Base-by-base conservation (phyloP, 2,888 invertebrate genomes). In the Acholoe squamosa region DNA sequence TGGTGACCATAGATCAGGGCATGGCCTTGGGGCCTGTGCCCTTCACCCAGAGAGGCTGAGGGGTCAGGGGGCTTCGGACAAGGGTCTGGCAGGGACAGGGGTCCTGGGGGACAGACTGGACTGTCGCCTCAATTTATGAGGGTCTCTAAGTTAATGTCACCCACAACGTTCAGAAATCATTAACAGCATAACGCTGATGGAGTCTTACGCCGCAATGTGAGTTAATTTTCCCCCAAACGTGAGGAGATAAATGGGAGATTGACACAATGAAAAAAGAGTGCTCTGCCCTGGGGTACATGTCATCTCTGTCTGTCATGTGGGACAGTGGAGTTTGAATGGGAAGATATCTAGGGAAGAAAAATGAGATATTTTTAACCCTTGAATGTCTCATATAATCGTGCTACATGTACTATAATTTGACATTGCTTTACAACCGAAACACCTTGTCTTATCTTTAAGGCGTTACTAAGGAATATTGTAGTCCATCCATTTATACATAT, bases 121-220 rank as follows among this genome's bases (percentile, higher is more conserved):
- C 84, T 80, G 80, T 80, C 86, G 25, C 5, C 54, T 16, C 86
- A 56, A 86, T 86, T 86, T 86, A 86, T 86, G 52, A n/a, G 31
- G 28, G 31, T 86, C 86, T 28, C 86, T 86, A 86, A 86, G 22
- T 54, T 86, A 86, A 86, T 80, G 80, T 80, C 16, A 33, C 80
- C 80, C 80, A 80, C 33, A 80, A 80, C 80, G 80, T 34, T 80
- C 80, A 80, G 80, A 80, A 80, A 80, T 80, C 80, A 80, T 80
- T 80, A 80, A 33, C 80, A 80, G 43, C 80, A 33, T 43, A 80
- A 22, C 80, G 22, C 0, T 43, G 80, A 80, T 80, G 80, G 43
- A 80, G 22, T 80, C 80, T 80, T 80, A 80, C 43, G 76, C 76
- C 43, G 16, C 43, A 43, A 16, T 14, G 80, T 80, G 14, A 80